A percentile compares a stretch with the other conserved stretches of the same genome.
Conservation (phyloP, 2,888 invertebrate species). For the Coelinius sp. region DNA sequence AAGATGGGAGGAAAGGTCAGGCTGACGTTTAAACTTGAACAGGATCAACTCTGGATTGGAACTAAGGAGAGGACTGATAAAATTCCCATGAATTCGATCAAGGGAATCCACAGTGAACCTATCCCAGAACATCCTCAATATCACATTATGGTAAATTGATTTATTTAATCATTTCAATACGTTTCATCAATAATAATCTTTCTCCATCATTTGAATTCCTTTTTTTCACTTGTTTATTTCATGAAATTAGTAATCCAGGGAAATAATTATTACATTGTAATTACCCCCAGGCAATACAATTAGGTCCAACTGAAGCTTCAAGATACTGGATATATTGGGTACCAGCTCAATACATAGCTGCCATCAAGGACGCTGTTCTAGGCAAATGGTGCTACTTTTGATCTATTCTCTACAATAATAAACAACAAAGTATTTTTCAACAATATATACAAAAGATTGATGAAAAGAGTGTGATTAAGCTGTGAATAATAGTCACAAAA, state of each 20-base stretch:
- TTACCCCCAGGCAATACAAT: slow-evolving; percentile 82
- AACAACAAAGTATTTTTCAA: slow-evolving; percentile 19
- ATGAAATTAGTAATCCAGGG: background rate
- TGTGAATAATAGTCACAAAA: slow-evolving; percentile 61
- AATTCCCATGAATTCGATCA: slow-evolving; percentile 90
- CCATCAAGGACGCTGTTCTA: slow-evolving; percentile 91
- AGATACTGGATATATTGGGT: slow-evolving; percentile 96
- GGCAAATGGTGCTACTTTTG: slow-evolving; percentile 88
- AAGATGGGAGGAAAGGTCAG: slow-evolving; percentile 91
- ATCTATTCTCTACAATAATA: slow-evolving; percentile 59
- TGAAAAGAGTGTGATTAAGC: slow-evolving; percentile 56
- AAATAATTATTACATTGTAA: background rate
- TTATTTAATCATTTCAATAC: slow-evolving; percentile 2
- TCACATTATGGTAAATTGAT: slow-evolving; percentile 83
- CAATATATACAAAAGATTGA: background rate
- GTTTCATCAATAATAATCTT: background rate
- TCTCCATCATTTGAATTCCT: background rate
- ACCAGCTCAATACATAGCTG: slow-evolving; percentile 90
- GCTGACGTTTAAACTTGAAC: slow-evolving; percentile 91
- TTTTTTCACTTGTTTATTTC: too few species aligned
- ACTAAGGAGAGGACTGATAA: slow-evolving; percentile 95
- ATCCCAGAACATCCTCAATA: slow-evolving; percentile 92
- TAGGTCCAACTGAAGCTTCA: slow-evolving; percentile 93
- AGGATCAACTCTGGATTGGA: slow-evolving; percentile 92
- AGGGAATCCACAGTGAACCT: slow-evolving; percentile 84